Evolutionary conservation across 1,140 invertebrate species (phyloP).

Genomic region (Drosophila mojavensis): DNA sequence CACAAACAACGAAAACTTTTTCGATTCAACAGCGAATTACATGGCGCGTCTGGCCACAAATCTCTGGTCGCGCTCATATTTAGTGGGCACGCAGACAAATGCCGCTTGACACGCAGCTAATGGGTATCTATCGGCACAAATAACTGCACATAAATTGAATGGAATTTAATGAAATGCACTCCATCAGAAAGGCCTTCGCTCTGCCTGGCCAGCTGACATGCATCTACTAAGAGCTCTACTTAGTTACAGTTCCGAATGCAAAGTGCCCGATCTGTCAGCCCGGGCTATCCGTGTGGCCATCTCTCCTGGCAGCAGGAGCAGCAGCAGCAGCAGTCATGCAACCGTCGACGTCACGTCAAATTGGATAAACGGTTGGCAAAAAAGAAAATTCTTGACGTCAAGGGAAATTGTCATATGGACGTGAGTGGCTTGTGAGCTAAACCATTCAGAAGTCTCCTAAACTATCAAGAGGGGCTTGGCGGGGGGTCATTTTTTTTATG

Average conservation of each 20-base stretch:
- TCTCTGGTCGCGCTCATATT: constrained; percentile 19
- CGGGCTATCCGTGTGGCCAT: constrained; percentile 36
- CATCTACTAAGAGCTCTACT: constrained; percentile 51
- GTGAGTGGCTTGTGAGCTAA: constrained; percentile 12
- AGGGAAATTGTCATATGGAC: constrained; percentile 41
- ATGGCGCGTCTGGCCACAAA: constrained; percentile 44
- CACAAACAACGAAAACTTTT: constrained; percentile 70
- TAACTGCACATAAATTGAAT: constrained; percentile 22
- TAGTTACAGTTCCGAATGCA: constrained; percentile 21
- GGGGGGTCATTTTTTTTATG: too few species aligned
- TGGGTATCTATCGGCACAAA: not conserved
- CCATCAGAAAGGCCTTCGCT: constrained; percentile 48
- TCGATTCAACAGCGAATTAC: constrained; percentile 73
- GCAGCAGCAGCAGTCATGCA: constrained; percentile 3
- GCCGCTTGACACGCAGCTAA: not conserved
- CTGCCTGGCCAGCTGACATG: constrained; percentile 19
- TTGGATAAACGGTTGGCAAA: constrained; percentile 20
- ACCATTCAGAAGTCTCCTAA: not conserved
- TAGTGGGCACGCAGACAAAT: constrained; percentile 8
- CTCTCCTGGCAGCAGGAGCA: not conserved
- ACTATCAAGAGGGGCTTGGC: too few species aligned
- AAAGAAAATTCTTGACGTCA: constrained; percentile 34
- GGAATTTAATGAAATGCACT: constrained; percentile 72
- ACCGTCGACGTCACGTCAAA: constrained; percentile 26
- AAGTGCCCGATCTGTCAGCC: constrained; percentile 27